These are phyloP conservation scores for Urophycis tenuis DNA, from an alignment of 2,797 vertebrate species.

Conservation along the genomic window DNA sequence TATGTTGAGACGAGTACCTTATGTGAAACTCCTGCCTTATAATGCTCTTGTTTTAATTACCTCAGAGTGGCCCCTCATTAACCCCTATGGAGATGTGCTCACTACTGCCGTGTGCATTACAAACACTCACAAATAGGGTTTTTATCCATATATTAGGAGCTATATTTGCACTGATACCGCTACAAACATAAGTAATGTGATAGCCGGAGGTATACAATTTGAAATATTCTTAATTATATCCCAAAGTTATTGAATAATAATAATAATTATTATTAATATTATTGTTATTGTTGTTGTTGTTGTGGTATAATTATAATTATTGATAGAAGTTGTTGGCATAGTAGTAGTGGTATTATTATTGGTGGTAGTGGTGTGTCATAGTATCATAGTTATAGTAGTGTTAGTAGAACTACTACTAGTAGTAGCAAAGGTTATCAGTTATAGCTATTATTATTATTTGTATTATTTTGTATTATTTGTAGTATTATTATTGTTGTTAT, in stretches of 20 bases:
- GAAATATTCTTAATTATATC: background rate
- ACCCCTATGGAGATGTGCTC: slow-evolving; percentile 66
- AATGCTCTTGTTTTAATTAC: slow-evolving; percentile 74
- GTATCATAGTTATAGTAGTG: background rate
- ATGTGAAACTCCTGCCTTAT: slow-evolving; percentile 71
- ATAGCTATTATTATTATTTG: background rate
- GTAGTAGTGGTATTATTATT: background rate
- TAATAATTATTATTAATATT: background rate
- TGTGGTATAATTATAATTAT: background rate
- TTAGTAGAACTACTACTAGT: background rate
- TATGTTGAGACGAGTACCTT: slow-evolving; percentile 65
- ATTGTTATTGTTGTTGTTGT: background rate
- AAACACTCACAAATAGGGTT: slow-evolving; percentile 44
- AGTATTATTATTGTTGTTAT: background rate
- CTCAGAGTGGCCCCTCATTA: slow-evolving; percentile 70
- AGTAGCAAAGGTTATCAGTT: background rate
- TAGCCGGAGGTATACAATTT: background rate
- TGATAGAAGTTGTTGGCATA: too few relatives aligned
- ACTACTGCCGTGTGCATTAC: slow-evolving; percentile 59
- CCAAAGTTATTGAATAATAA: background rate
- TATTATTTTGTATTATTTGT: background rate
- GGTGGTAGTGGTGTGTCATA: background rate
- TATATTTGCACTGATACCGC: slow-evolving; percentile 16
- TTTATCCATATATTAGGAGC: slow-evolving; percentile 36
- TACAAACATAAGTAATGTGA: background rate